Base-by-base conservation (phyloP, 2,113 vertebrate genomes). In the Alces alces region DNA sequence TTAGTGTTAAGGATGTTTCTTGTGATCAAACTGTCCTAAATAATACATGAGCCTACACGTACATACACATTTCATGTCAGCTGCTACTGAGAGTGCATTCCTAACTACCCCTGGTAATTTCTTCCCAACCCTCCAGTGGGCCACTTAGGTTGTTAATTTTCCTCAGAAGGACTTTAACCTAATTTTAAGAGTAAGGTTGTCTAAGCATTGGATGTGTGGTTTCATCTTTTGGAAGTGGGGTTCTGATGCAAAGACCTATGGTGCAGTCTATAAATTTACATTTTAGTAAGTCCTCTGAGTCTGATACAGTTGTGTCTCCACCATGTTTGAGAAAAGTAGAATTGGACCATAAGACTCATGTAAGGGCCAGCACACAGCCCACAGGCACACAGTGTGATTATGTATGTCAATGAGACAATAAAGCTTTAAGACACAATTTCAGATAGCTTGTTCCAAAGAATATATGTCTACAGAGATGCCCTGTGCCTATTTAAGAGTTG, bases 21-120 rank as follows among this genome's bases (percentile, higher is more conserved):
- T 97, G 91, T 97, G 97, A 98, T 98, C 96, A 95, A 82, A 98
- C 91, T 96, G 76, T 61, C 57, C 97, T 99, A 98, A 98, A 99
- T 98, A 98, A 98, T 98, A 97, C 96, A 98, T 98, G 97, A 98
- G 86, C 57, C 97, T 97, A 96, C 93, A 93, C 27, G 93, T 97
- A 64, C 52, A 97, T 96, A 98, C 93, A 98, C 98, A 97, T 80
- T 97, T 98, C 89, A 97, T 97, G 91, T 98, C 96, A 97, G 96
- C 93, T 86, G 54, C 97, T 98, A 98, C 96, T 88, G 97, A 98
- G 95, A 96, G 60, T 80, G 19, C 64, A 84, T 89, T 90, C 36
- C 93, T 98, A 98, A 97, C 91, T 98, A 94, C 95, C 66, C 95
- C 57, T 91, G 64, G 66, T 95, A 96, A 57, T 91, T 93, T 57